A percentile compares a stretch with the other conserved stretches of the same genome.
Conservation (phyloP, 2,113 vertebrate species). For the Halichoeres trimaculatus region DNA sequence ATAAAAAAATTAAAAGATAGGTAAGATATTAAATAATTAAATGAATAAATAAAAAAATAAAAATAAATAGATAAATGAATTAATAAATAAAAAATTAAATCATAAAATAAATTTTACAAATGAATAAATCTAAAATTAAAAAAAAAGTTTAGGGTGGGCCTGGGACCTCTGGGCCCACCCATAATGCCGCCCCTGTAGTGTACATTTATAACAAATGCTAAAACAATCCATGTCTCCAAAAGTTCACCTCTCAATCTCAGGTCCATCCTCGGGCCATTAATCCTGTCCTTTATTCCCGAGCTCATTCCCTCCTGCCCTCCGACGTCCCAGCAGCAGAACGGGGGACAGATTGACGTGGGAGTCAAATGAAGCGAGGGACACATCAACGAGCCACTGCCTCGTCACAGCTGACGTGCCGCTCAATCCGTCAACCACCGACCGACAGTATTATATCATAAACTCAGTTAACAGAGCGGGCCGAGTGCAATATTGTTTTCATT, state of each 20-base stretch:
- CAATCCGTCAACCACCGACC: slow-evolving; percentile 68
- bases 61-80: no score
- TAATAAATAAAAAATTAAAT: no score
- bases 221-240: neutral
- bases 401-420: slow-evolving; percentile 61
- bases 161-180: no score
- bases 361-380: slow-evolving; percentile 64
- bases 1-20: no score
- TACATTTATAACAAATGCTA: neutral
- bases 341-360: slow-evolving; percentile 46
- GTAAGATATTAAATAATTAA: no score
- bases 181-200: neutral
- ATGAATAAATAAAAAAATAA: no score
- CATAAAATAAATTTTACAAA: no score
- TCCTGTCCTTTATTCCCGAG: neutral
- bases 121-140: no score
- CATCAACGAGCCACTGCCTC: slow-evolving; percentile 50
- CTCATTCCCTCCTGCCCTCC: neutral
- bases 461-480: slow-evolving; percentile 50
- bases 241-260: neutral
- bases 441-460: slow-evolving; percentile 55
- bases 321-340: slow-evolving; percentile 26
- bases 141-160: no score
- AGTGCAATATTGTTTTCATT: slow-evolving; percentile 70
- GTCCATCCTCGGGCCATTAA: neutral